phyloP scores from a whole-genome alignment of 2,113 vertebrate species.

The Scopus umbretta region DNA sequence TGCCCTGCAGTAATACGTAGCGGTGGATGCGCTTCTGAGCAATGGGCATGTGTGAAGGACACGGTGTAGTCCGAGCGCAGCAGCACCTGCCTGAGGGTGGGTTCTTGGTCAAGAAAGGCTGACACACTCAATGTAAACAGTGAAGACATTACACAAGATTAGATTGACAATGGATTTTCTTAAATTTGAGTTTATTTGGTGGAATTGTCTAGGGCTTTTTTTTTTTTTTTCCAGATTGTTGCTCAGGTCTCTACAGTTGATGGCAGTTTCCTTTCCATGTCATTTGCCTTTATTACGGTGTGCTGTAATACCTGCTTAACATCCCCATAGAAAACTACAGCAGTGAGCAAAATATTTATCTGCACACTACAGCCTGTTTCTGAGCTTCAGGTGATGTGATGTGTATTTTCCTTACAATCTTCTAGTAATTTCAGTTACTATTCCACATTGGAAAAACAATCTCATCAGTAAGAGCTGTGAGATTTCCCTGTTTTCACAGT shows the following conservation, averaged over 20 bases:
- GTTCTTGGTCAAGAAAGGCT: neutral
- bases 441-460: neutral
- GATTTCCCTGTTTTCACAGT: conserved; percentile 26
- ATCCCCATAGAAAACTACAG: neutral
- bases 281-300: neutral
- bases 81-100: neutral
- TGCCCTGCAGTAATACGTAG: too few species aligned
- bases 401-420: neutral
- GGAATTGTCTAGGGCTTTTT: neutral
- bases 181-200: neutral
- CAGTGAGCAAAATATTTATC: neutral
- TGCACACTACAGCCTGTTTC: neutral
- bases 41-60: neutral
- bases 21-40: neutral
- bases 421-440: neutral
- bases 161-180: neutral
- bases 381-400: neutral
- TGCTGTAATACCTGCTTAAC: neutral
- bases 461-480: conserved; percentile 26
- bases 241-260: neutral
- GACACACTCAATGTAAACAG: neutral
- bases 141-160: neutral
- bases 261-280: neutral
- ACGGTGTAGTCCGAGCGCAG: accelerated
- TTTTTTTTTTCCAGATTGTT: accelerated